Percentiles rank a stretch among this genome's conserved stretches.
Evolutionary conservation across 2,888 invertebrate species (phyloP).

Genomic region (Leuctra nigra): DNA sequence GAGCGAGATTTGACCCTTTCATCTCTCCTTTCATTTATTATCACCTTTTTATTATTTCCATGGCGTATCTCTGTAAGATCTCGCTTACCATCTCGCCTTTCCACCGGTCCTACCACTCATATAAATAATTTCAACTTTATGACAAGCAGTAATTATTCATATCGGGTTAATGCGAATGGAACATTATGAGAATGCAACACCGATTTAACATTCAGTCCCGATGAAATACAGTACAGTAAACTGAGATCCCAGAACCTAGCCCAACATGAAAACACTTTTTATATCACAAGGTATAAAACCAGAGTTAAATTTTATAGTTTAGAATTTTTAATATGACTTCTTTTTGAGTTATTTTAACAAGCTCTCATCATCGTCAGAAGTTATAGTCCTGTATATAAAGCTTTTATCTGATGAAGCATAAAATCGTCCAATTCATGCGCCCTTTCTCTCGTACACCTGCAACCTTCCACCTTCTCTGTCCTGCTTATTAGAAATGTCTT

Average conservation of each 20-base stretch:
- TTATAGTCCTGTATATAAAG: background rate
- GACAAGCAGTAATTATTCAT: conserved; percentile 10
- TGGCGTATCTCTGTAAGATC: background rate
- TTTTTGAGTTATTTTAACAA: conserved; percentile 20
- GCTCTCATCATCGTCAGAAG: background rate
- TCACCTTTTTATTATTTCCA: background rate
- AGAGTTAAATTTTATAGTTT: conserved; percentile 13
- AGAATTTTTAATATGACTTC: conserved; percentile 23
- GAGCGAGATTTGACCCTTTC: conserved; percentile 5
- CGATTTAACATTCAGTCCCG: background rate
- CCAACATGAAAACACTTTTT: conserved; percentile 4
- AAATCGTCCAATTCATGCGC: background rate
- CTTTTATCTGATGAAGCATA: conserved; percentile 9
- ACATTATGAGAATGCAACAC: background rate
- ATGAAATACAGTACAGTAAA: conserved; percentile 4
- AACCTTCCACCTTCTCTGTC: too few relatives aligned
- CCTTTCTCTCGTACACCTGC: conserved; percentile 9
- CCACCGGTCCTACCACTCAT: background rate
- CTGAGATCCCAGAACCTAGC: background rate
- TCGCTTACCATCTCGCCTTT: background rate
- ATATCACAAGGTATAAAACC: conserved; percentile 3
- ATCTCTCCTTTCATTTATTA: conserved; percentile 1
- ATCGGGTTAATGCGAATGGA: conserved; percentile 6
- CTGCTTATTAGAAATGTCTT: too few relatives aligned
- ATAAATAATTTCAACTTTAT: conserved; percentile 6